Conservation (phyloP, 2,797 vertebrate genomes). For the Hemitrygon akajei region DNA sequence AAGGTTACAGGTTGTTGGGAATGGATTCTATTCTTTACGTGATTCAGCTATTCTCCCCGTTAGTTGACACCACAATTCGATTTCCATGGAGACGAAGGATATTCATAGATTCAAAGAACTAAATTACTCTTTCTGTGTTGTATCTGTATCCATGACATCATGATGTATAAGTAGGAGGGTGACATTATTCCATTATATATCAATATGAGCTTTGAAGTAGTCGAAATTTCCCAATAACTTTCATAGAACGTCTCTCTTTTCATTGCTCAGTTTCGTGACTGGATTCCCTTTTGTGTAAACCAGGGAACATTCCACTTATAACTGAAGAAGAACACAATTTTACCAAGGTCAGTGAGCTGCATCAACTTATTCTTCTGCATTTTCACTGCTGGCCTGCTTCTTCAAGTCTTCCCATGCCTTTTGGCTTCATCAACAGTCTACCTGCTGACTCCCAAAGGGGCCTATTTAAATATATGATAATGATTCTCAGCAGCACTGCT, state of each 20-base stretch:
- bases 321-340: not conserved
- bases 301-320: not conserved
- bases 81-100: too few species aligned
- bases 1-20: too few species aligned
- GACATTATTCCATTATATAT: not conserved
- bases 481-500: not conserved
- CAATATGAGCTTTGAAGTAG: not conserved
- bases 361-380: not conserved
- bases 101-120: too few species aligned
- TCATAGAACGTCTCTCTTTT: not conserved
- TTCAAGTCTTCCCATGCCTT: not conserved
- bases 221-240: not conserved
- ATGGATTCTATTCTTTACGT: too few species aligned
- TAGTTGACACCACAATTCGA: too few species aligned
- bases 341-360: not conserved
- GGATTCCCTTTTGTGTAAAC: not conserved
- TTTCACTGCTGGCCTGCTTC: not conserved
- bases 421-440: not conserved
- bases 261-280: not conserved
- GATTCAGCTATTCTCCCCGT: too few species aligned
- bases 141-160: not conserved
- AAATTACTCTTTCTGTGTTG: not conserved
- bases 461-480: not conserved
- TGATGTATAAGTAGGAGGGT: not conserved
- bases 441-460: not conserved